Evolutionary conservation across 2,113 vertebrate species (phyloP).

Genomic region (Epinephelus lanceolatus): DNA sequence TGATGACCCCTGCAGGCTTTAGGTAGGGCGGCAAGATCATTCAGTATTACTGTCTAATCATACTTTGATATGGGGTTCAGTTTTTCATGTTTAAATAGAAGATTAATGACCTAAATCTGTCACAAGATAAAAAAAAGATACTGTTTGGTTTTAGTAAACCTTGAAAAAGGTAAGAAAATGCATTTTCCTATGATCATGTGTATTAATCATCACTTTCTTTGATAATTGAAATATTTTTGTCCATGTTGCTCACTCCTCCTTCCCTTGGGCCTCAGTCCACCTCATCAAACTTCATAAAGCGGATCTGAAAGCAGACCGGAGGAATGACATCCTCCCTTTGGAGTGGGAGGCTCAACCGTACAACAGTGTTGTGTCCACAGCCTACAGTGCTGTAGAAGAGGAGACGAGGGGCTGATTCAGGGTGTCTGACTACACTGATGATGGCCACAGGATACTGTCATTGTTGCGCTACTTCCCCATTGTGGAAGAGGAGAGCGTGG

Average conservation of each 20-base stretch:
- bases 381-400: background rate
- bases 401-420: background rate
- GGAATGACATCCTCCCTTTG: background rate
- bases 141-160: background rate
- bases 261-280: background rate
- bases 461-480: background rate
- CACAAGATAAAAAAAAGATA: background rate
- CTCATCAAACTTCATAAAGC: background rate
- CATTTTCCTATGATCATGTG: background rate
- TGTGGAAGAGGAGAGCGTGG: background rate
- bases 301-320: background rate
- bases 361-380: background rate
- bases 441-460: background rate
- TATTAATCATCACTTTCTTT: background rate
- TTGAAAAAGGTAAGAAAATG: background rate
- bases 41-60: background rate
- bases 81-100: background rate
- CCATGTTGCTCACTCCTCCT: too few species aligned
- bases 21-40: background rate
- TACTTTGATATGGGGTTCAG: too few species aligned
- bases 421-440: background rate
- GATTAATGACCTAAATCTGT: background rate
- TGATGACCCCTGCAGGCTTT: background rate
- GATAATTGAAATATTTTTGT: too few species aligned
- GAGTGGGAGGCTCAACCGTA: background rate